Evolutionary conservation across 2,113 vertebrate genomes (phyloP).

Genomic region (Pteruthius melanotis): DNA sequence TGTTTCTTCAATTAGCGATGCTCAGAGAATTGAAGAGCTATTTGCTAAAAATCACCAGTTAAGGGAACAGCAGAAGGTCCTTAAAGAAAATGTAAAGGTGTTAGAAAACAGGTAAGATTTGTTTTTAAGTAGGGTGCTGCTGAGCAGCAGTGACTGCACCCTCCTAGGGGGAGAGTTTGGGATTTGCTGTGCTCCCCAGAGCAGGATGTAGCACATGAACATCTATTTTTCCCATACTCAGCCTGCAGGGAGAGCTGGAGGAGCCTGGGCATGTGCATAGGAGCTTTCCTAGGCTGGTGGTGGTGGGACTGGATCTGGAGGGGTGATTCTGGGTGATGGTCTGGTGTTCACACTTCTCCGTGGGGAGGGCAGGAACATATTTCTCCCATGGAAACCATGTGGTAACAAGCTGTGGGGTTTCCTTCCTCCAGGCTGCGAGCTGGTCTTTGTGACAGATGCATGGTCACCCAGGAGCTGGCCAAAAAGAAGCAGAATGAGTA

Average conservation of each 20-base stretch:
- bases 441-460: conserved; percentile 92
- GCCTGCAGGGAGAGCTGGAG: neutral
- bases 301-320: neutral
- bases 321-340: neutral
- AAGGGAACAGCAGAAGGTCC: conserved; percentile 87
- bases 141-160: rapidly evolving
- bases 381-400: neutral
- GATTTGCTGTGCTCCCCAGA: neutral
- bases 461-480: conserved; percentile 92
- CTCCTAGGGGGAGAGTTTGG: neutral
- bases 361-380: neutral
- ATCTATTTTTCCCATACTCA: neutral
- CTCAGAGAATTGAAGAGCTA: conserved; percentile 89
- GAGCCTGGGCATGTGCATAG: rapidly evolving
- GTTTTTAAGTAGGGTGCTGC: neutral
- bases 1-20: conserved; percentile 73
- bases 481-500: conserved; percentile 89
- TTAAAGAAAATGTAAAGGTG: conserved; percentile 90
- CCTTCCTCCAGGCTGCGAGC: conserved; percentile 82
- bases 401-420: neutral
- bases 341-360: rapidly evolving
- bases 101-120: conserved; percentile 88
- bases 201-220: rapidly evolving
- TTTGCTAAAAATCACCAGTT: conserved; percentile 92
- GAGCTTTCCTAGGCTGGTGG: neutral